Percentiles rank a stretch among this genome's conserved stretches.
phyloP scores from a whole-genome alignment of 2,797 vertebrate genomes.

The Masticophis lateralis region DNA sequence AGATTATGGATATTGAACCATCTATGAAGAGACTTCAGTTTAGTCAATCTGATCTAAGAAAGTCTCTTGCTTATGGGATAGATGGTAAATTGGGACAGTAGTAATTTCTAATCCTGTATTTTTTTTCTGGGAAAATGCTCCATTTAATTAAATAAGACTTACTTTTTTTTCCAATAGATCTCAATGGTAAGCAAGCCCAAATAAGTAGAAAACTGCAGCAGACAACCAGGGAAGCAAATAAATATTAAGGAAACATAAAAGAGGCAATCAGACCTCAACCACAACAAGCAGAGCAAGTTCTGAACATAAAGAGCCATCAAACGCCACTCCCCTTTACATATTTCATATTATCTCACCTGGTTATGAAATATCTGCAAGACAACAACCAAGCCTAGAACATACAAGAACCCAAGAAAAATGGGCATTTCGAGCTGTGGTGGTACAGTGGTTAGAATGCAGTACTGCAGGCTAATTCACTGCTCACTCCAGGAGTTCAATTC shows the following conservation, averaged over 20 bases:
- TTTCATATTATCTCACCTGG: background rate
- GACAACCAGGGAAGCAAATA: background rate
- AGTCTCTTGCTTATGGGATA: background rate
- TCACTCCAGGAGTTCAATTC: too few relatives aligned
- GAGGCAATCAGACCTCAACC: background rate
- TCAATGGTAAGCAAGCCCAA: background rate
- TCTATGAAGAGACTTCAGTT: background rate
- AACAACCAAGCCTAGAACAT: background rate
- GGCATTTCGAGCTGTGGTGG: too few relatives aligned
- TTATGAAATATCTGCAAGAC: background rate
- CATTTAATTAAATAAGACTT: background rate
- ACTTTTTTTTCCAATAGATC: background rate
- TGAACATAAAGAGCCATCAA: background rate
- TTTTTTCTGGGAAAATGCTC: background rate
- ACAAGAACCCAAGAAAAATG: background rate
- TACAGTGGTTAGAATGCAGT: too few relatives aligned
- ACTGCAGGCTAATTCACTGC: too few relatives aligned
- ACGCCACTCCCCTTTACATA: background rate
- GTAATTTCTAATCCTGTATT: background rate
- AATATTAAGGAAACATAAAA: background rate
- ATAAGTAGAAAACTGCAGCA: background rate
- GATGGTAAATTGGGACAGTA: background rate
- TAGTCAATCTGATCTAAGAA: background rate
- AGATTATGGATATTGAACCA: background rate
- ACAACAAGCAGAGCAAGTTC: background rate